Conservation (phyloP, 37 sponge, comb jelly and placozoan genomes). For the Halichondria panicea region DNA sequence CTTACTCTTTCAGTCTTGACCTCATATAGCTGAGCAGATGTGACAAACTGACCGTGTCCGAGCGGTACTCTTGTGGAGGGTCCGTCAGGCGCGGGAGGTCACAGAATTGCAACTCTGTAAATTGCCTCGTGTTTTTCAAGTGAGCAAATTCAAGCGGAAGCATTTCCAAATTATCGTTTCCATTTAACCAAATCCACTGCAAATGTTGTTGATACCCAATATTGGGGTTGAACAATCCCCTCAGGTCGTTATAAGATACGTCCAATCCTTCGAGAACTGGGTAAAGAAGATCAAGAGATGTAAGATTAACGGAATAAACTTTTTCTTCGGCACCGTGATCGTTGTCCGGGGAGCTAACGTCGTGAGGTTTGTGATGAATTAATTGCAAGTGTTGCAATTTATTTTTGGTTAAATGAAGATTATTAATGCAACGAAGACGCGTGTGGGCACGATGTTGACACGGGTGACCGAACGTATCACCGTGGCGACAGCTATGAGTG, state of each 20-base stretch:
- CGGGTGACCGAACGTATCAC: background rate
- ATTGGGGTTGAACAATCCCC: constrained; percentile 59
- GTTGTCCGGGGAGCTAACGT: background rate
- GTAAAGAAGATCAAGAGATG: constrained; percentile 63
- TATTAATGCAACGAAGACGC: constrained; percentile 25
- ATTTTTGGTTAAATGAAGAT: constrained; percentile 48
- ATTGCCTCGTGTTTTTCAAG: constrained; percentile 43
- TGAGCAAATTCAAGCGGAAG: constrained; percentile 75
- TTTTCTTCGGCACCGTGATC: background rate
- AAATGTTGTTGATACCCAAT: constrained; percentile 60
- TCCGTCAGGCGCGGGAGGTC: constrained; percentile 56
- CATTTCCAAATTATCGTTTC: constrained; percentile 42
- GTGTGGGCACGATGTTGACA: constrained; percentile 62
- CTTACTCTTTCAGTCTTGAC: constrained; percentile 77
- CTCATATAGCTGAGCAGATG: constrained; percentile 78
- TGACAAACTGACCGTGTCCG: constrained; percentile 3
- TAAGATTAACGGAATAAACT: background rate
- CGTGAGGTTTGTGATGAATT: constrained; percentile 16
- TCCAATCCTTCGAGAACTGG: constrained; percentile 61
- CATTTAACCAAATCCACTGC: constrained; percentile 52
- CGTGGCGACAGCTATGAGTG: constrained; percentile 26
- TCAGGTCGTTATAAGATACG: constrained; percentile 55
- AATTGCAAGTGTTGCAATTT: constrained; percentile 42
- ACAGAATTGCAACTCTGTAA: constrained; percentile 35
- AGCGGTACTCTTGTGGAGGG: constrained; percentile 68